Base-by-base conservation (phyloP, 2,888 invertebrate genomes). In the Muschampia plurimacula region DNA sequence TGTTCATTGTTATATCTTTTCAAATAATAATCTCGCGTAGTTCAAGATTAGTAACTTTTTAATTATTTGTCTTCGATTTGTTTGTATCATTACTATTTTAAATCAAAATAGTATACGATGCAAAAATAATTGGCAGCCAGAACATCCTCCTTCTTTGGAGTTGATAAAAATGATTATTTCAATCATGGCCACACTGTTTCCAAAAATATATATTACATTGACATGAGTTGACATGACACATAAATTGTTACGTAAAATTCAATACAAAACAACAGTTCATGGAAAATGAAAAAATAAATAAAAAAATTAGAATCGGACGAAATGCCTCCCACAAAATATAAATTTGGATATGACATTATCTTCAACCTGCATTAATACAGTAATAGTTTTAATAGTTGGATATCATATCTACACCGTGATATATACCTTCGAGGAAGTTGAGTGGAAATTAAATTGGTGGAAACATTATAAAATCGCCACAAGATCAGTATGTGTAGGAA, bases 261-360 rank as follows among this genome's bases (percentile, higher is more conserved):
- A 7, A 22, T 0, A 22, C 22, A 22, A n/a, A 64, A 46, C 74
- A 75, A 81, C 75, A 74, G 72, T 80, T 83, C 84, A 81, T 76
- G 71, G 44, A 65, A 69, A 71, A 57, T 74, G 44, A 5, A 76
- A 82, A 81, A 78, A 69, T 70, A 73, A 67, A 74, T 74, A 70
- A 83, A 84, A 85, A 84, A 80, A 83, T 77, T 78, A 63, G 74
- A 80, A 73, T 84, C 82, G 78, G 77, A 74, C 85, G 89, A 82
- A 79, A 91, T 90, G 90, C 81, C 82, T 74, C 82, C 81, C 73
- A 74, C 79, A 73, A 74, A 73, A 75, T 64, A 74, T 69, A 13
- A 39, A 66, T 68, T 69, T 79, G 84, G 90, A 81, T 89, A 92
- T 92, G 92, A 75, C 78, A 84, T 80, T 81, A 79, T 76, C 79